These are phyloP conservation scores for Cherax destructor DNA, from an alignment of 1,140 invertebrate genomes.

Conservation along the genomic window DNA sequence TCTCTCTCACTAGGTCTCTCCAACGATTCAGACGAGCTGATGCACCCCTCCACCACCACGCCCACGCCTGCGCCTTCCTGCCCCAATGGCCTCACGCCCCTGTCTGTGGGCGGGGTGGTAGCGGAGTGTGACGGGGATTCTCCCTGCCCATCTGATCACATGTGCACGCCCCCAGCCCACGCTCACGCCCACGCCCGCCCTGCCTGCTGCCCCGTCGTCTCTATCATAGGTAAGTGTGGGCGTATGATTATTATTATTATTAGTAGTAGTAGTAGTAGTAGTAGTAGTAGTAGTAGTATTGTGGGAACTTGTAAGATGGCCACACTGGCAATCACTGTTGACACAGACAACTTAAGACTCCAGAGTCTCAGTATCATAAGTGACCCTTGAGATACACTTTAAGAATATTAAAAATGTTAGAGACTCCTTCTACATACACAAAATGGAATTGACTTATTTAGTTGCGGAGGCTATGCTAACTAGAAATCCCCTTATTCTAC, in stretches of 20 bases:
- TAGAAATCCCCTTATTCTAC: too few species aligned
- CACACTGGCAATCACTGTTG: too few species aligned
- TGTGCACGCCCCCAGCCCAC: slow-evolving; percentile 60
- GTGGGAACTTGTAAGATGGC: too few species aligned
- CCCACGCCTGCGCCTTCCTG: slow-evolving; percentile 23
- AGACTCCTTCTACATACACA: too few species aligned
- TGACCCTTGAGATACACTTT: too few species aligned
- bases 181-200: not conserved
- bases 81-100: slow-evolving; percentile 58
- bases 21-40: slow-evolving; percentile 54
- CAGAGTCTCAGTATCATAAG: not conserved
- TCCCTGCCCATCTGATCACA: slow-evolving; percentile 64
- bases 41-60: not conserved
- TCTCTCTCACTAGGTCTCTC: slow-evolving; percentile 19
- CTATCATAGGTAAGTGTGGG: slow-evolving; percentile 46
- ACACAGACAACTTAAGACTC: too few species aligned
- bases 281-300: too few species aligned
- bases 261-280: too few species aligned
- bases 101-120: slow-evolving; percentile 66
- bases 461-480: too few species aligned
- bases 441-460: too few species aligned
- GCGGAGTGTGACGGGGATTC: slow-evolving; percentile 45
- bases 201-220: slow-evolving; percentile 75
- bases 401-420: too few species aligned
- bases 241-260: not conserved